phyloP scores from a whole-genome alignment of 2,888 invertebrate genomes.

The Megamerina dolium region DNA sequence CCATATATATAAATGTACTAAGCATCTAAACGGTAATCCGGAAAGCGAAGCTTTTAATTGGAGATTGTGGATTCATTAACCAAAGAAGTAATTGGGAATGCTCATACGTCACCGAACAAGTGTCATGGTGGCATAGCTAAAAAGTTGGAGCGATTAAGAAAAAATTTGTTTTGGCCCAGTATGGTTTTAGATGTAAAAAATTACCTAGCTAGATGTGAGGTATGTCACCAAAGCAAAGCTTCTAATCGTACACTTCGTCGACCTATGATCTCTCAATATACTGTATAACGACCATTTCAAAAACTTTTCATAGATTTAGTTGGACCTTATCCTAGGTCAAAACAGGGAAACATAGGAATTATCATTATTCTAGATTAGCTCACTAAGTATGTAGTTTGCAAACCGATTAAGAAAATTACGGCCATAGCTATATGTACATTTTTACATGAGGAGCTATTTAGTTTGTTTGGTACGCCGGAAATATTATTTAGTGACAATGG shows the following conservation, averaged over 20 bases:
- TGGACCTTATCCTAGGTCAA: conserved; percentile 15
- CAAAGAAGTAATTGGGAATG: conserved; percentile 3
- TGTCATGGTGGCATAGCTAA: conserved; percentile 11
- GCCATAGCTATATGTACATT: conserved; percentile 6
- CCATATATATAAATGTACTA: conserved; percentile 5
- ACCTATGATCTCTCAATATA: conserved; percentile 3
- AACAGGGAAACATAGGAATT: conserved; percentile 13
- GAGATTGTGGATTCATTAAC: too few species aligned
- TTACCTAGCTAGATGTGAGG: conserved; percentile 1
- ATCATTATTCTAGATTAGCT: conserved; percentile 16
- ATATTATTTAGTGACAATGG: conserved; percentile 14
- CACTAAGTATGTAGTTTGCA: conserved; percentile 13
- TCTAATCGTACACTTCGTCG: conserved; percentile 7
- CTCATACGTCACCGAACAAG: conserved; percentile 8
- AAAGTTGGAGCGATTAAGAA: conserved; percentile 8
- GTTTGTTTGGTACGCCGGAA: conserved; percentile 11
- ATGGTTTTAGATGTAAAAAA: conserved; percentile 8
- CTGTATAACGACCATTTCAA: conserved; percentile 6
- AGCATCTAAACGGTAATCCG: conserved; percentile 2
- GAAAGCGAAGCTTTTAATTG: too few species aligned
- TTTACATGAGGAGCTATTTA: conserved; percentile 13
- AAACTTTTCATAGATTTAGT: too few species aligned
- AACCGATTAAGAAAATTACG: conserved; percentile 13
- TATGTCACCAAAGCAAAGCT: conserved; percentile 8
- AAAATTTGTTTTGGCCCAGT: conserved; percentile 11